Base-by-base conservation (phyloP, 2,113 vertebrate genomes). In the Menura novaehollandiae region DNA sequence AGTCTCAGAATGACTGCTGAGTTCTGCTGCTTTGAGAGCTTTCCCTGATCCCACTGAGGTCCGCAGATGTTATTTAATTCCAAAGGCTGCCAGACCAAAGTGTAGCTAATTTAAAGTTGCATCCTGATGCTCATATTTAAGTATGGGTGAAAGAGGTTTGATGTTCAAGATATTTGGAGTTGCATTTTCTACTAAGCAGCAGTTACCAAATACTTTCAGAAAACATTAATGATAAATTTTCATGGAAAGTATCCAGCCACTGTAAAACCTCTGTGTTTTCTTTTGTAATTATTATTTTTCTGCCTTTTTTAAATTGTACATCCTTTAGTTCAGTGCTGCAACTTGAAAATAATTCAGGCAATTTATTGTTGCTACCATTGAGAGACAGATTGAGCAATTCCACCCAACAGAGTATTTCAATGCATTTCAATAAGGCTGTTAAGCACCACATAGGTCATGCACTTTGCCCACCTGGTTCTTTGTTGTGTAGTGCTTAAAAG, bases 381-480 rank as follows among this genome's bases (percentile, higher is more conserved):
- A 58, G 49, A 93, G 53, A 10, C 43, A 78, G 84, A 87, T 1
- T n/a, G 73, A 94, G 76, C 66, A 49, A 60, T 96, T 92, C 56
- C 73, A 69, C 72, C 58, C 79, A 89, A 27, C 33, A n/a, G 63
- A 55, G 68, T 52, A 63, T 94, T 92, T 84, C 93, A 81, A 69
- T 83, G 92, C 79, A 30, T 95, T 93, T 93, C 86, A 92, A 84
- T 74, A 13, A 74, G 76, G 51, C 41, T 81, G 20, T 86, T 92
- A 91, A 93, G 73, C 53, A 91, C 64, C 86, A 79, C 88, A 28
- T 1, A 62, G 76, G 69, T 93, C 83, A 12, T 35, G 90, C 41
- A 35, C 60, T 93, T 94, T 92, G 91, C 86, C 80, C 88, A 91
- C 92, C 73, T 91, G 60, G 56, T 62, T 93, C 88, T 88, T 69